A percentile compares a stretch with the other conserved stretches of the same genome.
Evolutionary conservation across 1,140 invertebrate genomes (phyloP).

Genomic region (Drosophila navojoa): DNA sequence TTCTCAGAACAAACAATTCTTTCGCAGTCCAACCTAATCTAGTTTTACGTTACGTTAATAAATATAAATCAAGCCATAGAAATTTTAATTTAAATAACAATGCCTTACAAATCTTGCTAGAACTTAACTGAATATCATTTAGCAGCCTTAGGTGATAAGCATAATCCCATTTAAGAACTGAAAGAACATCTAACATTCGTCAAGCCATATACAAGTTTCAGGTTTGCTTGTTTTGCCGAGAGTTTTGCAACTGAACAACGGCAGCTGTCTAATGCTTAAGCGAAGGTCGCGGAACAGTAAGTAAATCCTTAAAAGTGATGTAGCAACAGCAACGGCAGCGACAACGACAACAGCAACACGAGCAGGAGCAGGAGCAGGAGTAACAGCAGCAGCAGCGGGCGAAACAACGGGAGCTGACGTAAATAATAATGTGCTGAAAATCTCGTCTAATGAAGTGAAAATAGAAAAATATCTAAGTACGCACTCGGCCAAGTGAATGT

Average conservation of each 20-base stretch:
- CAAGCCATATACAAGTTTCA: no score
- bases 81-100: no score
- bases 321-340: constrained; percentile 11
- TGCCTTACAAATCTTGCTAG: no score
- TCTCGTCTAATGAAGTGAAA: constrained; percentile 77
- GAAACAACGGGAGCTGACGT: constrained; percentile 22
- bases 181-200: neutral
- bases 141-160: no score
- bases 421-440: constrained; percentile 69
- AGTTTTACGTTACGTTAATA: no score
- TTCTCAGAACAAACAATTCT: no score
- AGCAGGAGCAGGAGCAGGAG: no score
- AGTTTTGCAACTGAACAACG: constrained; percentile 4
- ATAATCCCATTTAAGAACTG: neutral
- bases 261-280: constrained; percentile 2
- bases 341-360: no score
- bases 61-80: no score
- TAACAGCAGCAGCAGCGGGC: neutral
- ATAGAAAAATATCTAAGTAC: constrained; percentile 55
- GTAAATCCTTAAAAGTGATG: constrained; percentile 54
- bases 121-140: no score
- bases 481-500: constrained; percentile 10
- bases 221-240: neutral
- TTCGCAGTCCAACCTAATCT: no score
- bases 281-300: constrained; percentile 8